Base-by-base conservation (phyloP, 2,888 invertebrate species). In the Meandrusa payeni region DNA sequence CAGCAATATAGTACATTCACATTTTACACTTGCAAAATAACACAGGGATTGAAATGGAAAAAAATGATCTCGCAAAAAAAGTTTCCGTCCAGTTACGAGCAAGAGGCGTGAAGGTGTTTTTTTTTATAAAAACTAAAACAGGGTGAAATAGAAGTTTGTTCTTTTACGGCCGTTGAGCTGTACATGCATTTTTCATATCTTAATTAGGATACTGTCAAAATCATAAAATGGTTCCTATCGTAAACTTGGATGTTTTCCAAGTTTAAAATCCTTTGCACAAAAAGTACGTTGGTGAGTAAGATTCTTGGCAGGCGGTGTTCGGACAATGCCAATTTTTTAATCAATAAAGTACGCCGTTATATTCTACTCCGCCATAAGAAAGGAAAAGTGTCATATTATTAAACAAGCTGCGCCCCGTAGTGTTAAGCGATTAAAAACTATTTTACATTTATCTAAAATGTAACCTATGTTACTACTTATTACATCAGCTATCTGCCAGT, bases 211-310 rank as follows among this genome's bases (percentile, higher is more conserved):
- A 2, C 28, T 27, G 19, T 7, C 19, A n/a, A 27, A 11, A 31
- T 2, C 3, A 7, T 19, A 11, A 44, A 34, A n/a, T 17, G 33
- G 19, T n/a, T 34, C 13, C 29, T 17, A 31, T 5, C 9, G 6
- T 13, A 5, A 26, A 34, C 13, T 42, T 36, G 42, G 29, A 36
- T 5, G 10, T 5, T 6, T n/a, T 36, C 42, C 42, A 42, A 42
- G 11, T 23, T 29, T 29, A 5, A 34, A n/a, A 7, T 34, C 13
- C 9, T 7, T n/a, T 20, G n/a, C 10, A 13, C 15, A 41, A 17
- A 23, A 41, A 27, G 20, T 33, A 17, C 17, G 3, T 19, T 23
- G 6, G 10, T 20, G 7, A 6, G 19, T n/a, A 9, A 32, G 2
- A 3, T 10, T 42, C 19, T 42, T 42, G 36, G 42, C 42, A 17